Percentiles rank a stretch among this genome's conserved stretches.
Conservation (phyloP, 2,888 invertebrate genomes). For the Agonopterix alstromeriana region DNA sequence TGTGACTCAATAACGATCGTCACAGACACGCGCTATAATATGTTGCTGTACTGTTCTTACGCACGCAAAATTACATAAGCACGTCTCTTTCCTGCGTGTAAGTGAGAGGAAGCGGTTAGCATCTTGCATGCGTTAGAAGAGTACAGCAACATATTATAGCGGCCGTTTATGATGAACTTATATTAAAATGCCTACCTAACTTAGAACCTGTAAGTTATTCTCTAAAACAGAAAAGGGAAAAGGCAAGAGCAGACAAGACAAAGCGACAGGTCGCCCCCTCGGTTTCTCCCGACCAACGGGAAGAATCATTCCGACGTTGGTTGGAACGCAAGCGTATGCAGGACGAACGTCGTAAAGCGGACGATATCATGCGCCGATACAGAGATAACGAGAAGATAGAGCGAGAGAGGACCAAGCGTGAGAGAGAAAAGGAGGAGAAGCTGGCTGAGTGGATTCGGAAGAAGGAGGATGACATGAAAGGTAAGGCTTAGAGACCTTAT, state of each 20-base stretch:
- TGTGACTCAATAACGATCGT: no score
- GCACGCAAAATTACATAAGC: no score
- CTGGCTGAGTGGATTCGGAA: constrained; percentile 75
- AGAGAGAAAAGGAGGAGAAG: constrained; percentile 60
- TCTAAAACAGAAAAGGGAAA: constrained; percentile 43
- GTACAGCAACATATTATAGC: no score
- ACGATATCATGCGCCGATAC: constrained; percentile 55
- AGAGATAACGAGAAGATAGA: constrained; percentile 46
- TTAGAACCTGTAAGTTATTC: no score
- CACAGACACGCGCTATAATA: no score
- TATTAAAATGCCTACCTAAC: no score
- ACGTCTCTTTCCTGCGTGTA: no score
- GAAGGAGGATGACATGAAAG: constrained; percentile 77
- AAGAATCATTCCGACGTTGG: constrained; percentile 72
- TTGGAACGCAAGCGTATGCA: constrained; percentile 64
- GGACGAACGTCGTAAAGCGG: constrained; percentile 50
- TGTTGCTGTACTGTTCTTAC: no score
- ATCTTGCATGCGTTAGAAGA: no score
- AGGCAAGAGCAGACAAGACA: constrained; percentile 39
- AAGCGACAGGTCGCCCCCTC: constrained; percentile 32
- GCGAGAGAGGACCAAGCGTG: constrained; percentile 48
- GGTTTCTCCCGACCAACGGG: constrained; percentile 59
- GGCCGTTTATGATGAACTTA: no score
- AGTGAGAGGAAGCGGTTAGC: no score
- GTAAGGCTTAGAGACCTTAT: constrained; percentile 34